A percentile compares a stretch with the other conserved stretches of the same genome.
phyloP scores from a whole-genome alignment of 1,140 invertebrate genomes.

The Archivesica marissinica region DNA sequence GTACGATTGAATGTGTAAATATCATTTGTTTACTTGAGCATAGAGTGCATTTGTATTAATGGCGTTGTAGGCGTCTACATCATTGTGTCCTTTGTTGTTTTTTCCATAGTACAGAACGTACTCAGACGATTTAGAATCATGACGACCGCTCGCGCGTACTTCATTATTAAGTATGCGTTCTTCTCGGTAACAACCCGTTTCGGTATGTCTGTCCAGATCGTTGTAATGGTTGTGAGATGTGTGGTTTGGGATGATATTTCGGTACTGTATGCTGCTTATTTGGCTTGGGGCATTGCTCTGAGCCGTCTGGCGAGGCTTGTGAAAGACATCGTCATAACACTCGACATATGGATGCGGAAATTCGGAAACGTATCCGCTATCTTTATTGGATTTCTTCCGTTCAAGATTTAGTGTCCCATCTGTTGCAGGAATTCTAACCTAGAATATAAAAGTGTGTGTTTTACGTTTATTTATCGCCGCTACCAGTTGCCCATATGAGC shows the following conservation, averaged over 20 bases:
- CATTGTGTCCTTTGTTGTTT: background rate
- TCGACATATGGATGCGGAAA: background rate
- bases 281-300: background rate
- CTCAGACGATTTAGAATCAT: background rate
- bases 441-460: background rate
- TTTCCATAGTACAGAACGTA: slow-evolving; percentile 39
- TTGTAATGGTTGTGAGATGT: background rate
- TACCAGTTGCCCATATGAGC: too few species aligned
- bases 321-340: slow-evolving; percentile 19
- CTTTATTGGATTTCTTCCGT: background rate
- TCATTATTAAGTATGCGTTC: slow-evolving; percentile 12
- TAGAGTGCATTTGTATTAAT: slow-evolving; percentile 29
- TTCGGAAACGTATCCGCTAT: background rate
- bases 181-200: background rate
- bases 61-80: background rate
- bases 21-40: slow-evolving; percentile 11
- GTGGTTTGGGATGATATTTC: background rate
- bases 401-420: background rate
- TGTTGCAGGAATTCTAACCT: background rate
- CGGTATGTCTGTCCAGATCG: background rate
- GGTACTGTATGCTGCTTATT: background rate
- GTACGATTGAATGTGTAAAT: too few species aligned
- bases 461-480: too few species aligned
- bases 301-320: background rate
- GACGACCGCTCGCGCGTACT: background rate